These are phyloP conservation scores for Zaprionus vittiger DNA, from an alignment of 1,140 invertebrate genomes.

Conservation along the genomic window DNA sequence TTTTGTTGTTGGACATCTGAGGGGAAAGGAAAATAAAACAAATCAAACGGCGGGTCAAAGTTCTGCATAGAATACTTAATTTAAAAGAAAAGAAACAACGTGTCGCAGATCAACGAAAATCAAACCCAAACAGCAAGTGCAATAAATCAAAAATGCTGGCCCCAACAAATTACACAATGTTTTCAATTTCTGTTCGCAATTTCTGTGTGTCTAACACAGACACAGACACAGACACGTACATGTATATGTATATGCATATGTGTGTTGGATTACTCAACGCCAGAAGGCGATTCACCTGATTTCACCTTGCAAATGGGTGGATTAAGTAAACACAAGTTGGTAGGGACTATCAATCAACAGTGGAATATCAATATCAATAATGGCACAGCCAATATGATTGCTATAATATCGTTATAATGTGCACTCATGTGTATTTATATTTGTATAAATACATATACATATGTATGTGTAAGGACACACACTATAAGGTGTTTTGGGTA, in stretches of 20 bases:
- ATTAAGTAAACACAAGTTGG: conserved; percentile 4
- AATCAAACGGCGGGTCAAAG: background rate
- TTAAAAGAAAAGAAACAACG: background rate
- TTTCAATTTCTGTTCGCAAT: conserved; percentile 1
- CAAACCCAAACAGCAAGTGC: background rate
- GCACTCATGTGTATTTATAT: background rate
- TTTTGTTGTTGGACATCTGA: background rate
- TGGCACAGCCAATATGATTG: conserved; percentile 4
- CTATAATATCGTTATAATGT: conserved; percentile 1
- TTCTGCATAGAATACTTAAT: conserved; percentile 4
- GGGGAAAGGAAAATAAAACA: background rate
- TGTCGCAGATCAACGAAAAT: background rate
- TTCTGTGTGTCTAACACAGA: conserved; percentile 1
- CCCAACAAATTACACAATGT: conserved; percentile 6
- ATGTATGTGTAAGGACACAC: too few species aligned
- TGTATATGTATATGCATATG: background rate
- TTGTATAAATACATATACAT: background rate
- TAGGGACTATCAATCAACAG: conserved; percentile 1
- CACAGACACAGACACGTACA: background rate
- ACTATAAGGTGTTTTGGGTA: too few species aligned
- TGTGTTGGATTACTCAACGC: conserved; percentile 7
- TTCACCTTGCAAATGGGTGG: conserved; percentile 1
- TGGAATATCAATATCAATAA: conserved; percentile 8
- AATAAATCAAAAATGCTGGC: conserved; percentile 4
- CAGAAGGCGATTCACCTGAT: conserved; percentile 2